Evolutionary conservation across 2,797 vertebrate genomes (phyloP).

Genomic region (Sebastes goodei): DNA sequence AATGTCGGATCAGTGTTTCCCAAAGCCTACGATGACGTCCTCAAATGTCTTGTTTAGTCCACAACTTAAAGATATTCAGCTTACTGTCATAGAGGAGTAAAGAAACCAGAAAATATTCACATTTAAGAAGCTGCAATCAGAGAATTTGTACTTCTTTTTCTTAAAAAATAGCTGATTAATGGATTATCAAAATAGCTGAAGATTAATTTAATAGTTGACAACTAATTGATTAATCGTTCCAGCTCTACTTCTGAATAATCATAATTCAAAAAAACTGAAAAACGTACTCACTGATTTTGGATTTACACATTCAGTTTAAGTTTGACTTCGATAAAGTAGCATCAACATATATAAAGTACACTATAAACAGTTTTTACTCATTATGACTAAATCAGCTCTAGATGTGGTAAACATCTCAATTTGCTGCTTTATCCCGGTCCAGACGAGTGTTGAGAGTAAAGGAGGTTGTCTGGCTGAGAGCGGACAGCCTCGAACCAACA

Average conservation of each 20-base stretch:
- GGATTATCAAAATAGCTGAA: too few species aligned
- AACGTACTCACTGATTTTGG: background rate
- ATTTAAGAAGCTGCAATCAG: too few species aligned
- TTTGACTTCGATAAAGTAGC: background rate
- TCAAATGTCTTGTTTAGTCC: too few species aligned
- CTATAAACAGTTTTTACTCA: background rate
- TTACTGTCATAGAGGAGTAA: too few species aligned
- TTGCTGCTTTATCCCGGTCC: background rate
- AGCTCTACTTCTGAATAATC: background rate
- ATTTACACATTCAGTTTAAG: background rate
- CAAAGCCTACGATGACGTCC: too few species aligned
- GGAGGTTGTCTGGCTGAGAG: conserved; percentile 9
- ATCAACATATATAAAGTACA: background rate
- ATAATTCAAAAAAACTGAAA: background rate
- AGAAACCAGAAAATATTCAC: too few species aligned
- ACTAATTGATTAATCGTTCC: too few species aligned
- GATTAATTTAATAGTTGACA: too few species aligned
- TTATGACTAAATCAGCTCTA: background rate
- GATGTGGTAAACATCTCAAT: background rate
- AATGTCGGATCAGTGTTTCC: too few species aligned
- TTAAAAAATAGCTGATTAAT: too few species aligned
- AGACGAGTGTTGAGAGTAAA: background rate
- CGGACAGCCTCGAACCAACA: conserved; percentile 17
- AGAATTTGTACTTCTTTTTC: accelerated
- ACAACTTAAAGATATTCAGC: too few species aligned